Evolutionary conservation across 1,140 invertebrate genomes (phyloP).

Genomic region (Drosophila orena): DNA sequence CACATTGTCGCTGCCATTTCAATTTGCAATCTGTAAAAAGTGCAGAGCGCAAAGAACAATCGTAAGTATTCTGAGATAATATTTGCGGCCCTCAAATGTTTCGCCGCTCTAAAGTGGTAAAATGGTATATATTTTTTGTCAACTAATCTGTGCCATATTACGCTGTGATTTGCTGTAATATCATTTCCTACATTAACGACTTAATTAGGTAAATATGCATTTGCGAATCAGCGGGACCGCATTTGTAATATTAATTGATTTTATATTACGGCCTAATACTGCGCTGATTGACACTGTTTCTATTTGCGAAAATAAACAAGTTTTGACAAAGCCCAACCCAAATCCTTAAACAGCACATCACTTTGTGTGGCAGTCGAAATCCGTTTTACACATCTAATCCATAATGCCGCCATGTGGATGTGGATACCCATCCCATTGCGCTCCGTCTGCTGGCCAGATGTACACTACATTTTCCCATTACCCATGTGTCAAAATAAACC

Average conservation of each 20-base stretch:
- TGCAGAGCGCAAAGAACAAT: slow-evolving; percentile 9
- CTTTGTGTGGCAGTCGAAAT: slow-evolving; percentile 30
- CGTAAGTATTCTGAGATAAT: slow-evolving; percentile 24
- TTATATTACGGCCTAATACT: not conserved
- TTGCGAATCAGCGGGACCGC: too few relatives aligned
- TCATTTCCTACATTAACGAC: not conserved
- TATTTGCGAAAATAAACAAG: not conserved
- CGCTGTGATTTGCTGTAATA: not conserved
- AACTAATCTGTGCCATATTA: not conserved
- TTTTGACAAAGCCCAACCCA: not conserved
- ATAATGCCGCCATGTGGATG: slow-evolving; percentile 46
- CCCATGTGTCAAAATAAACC: slow-evolving; percentile 60
- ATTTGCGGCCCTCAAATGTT: slow-evolving; percentile 29
- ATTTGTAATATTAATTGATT: not conserved
- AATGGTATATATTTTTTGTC: not conserved
- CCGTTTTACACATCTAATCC: slow-evolving; percentile 43
- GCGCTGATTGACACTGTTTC: not conserved
- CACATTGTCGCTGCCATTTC: slow-evolving; percentile 57
- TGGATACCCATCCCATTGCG: slow-evolving; percentile 45
- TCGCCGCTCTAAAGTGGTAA: slow-evolving; percentile 14
- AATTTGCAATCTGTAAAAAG: slow-evolving; percentile 66
- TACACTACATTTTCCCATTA: slow-evolving; percentile 20
- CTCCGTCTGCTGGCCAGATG: slow-evolving; percentile 19
- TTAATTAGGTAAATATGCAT: not conserved
- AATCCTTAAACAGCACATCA: slow-evolving; percentile 12